A percentile compares a stretch with the other conserved stretches of the same genome.
phyloP scores from a whole-genome alignment of 2,797 vertebrate genomes.

The Avahi laniger region DNA sequence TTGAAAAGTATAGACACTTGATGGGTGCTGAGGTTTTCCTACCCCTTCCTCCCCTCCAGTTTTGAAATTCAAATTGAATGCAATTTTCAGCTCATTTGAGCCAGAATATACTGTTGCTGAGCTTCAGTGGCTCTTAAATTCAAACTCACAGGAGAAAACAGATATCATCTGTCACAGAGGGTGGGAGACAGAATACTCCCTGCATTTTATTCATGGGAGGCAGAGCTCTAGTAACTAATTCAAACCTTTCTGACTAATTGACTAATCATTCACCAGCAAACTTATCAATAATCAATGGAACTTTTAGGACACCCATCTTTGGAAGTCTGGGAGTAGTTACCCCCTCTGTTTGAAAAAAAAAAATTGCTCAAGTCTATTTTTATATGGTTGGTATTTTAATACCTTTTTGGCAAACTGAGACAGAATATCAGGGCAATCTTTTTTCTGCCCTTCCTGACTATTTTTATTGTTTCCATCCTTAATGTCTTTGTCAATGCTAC shows the following conservation, averaged over 20 bases:
- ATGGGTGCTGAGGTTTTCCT: slow-evolving; percentile 71
- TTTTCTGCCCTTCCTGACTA: slow-evolving; percentile 41
- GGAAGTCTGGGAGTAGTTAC: slow-evolving; percentile 55
- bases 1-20: slow-evolving; percentile 72
- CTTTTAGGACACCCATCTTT: slow-evolving; percentile 66
- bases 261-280: slow-evolving; percentile 82
- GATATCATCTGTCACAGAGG: slow-evolving; percentile 89
- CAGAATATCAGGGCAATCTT: neutral
- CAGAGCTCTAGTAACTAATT: slow-evolving; percentile 82
- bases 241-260: slow-evolving; percentile 80
- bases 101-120: slow-evolving; percentile 90
- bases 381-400: slow-evolving; percentile 73
- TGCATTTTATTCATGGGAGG: slow-evolving; percentile 82
- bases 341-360: neutral
- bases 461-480: slow-evolving; percentile 50
- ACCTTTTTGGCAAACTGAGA: slow-evolving; percentile 69
- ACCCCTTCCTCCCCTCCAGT: slow-evolving; percentile 76
- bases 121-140: slow-evolving; percentile 91
- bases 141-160: slow-evolving; percentile 88
- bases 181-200: slow-evolving; percentile 79
- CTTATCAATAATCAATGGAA: slow-evolving; percentile 86
- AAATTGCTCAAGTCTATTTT: slow-evolving; percentile 69
- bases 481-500: slow-evolving; percentile 50
- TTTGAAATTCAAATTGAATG: slow-evolving; percentile 93
- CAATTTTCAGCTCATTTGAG: slow-evolving; percentile 93